Evolutionary conservation across 2,888 invertebrate genomes (phyloP), one percentile per base, ranked within the genome.

Genomic region (Caenorhabditis sp.): DNA sequence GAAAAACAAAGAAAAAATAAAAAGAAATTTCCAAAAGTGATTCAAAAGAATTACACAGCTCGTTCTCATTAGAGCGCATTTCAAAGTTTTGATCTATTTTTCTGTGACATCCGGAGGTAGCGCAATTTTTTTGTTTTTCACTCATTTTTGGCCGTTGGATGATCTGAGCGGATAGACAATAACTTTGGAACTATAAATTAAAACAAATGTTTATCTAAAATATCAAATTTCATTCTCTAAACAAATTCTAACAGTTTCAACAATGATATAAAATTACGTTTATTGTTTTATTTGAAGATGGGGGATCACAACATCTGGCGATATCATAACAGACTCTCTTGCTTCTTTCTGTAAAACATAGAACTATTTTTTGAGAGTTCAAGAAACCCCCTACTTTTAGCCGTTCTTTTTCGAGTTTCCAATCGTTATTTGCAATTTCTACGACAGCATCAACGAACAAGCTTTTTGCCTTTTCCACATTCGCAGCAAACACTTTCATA

Each of bases 301-400:
- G 14, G 76, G 75, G 59, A 81, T 69, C 21, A 72, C 62, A 43
- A 81, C 69, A 17, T 77, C 76, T 36, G 77, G 69, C 1, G 70
- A 58, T 36, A 82, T 69, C 82, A 82, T 82, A 10, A 82, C 75
- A 1, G 82, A 77, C 27, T 63, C 57, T 26, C 82, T 73, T 12
- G 80, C 77, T 23, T 72, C 68, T 12, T 58, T 66, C 76, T 81
- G 72, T 36, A 77, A 62, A 27, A 26, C 24, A 37, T n/a, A 64
- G 53, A 26, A 26, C 6, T 24, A n/a, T 27, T 50, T 26, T 51
- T 43, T 37, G 2, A 58, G 2, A 43, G 50, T 57, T 59, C 21
- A 31, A n/a, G 8, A 10, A n/a, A 19, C 3, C 54, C 12, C 23
- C 55, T 27, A 66, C 71, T 64, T 74, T 74, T 37, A 69, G 6